Evolutionary conservation across 1,140 invertebrate genomes (phyloP).

Genomic region (Tribolium madens): DNA sequence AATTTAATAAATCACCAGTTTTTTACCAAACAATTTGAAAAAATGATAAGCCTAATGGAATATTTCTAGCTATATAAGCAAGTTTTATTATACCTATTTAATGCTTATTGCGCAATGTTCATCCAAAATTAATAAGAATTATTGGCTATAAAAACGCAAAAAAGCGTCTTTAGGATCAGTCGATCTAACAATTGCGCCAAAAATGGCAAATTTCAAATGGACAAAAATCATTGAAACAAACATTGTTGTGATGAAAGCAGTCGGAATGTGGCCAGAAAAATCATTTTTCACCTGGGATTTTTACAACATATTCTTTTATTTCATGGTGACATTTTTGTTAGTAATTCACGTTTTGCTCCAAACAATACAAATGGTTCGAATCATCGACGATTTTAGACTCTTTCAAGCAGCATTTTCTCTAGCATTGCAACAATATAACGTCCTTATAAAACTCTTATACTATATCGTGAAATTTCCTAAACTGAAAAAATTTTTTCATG

Average conservation of each 20-base stretch:
- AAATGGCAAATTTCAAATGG: conserved; percentile 6
- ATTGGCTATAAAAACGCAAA: background rate
- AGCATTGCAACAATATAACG: background rate
- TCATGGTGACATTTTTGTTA: background rate
- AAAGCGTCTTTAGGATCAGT: no score
- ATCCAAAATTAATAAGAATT: background rate
- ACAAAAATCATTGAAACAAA: background rate
- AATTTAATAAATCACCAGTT: no score
- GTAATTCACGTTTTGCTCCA: background rate
- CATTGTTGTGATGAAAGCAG: background rate
- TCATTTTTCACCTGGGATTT: background rate
- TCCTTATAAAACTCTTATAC: background rate
- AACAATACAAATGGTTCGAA: background rate
- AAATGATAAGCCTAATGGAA: no score
- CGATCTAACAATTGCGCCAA: no score
- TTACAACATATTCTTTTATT: background rate
- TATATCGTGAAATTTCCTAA: background rate
- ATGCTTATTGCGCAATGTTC: background rate
- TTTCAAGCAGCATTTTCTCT: background rate
- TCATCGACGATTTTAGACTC: background rate
- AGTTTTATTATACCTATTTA: no score
- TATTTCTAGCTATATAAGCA: no score
- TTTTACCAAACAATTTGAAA: no score
- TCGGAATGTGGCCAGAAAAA: background rate
- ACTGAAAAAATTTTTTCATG: background rate